Evolutionary conservation across 2,888 invertebrate species (phyloP).

Genomic region (Synanthedon tipuliformis): DNA sequence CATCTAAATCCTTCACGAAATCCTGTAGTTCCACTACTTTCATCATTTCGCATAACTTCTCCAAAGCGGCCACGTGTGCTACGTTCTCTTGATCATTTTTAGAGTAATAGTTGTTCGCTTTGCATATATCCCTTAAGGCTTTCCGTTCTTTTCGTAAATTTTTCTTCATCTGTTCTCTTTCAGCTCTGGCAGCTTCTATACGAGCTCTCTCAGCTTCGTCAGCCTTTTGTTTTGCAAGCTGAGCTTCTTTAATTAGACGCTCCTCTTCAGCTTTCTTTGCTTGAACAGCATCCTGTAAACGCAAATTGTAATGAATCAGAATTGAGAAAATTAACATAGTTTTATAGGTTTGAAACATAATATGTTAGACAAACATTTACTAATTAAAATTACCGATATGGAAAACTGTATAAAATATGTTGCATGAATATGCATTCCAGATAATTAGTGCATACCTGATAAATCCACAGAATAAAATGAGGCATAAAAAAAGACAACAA

Average conservation of each 20-base stretch:
- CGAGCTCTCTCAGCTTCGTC: slow-evolving; percentile 86
- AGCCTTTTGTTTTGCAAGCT: slow-evolving; percentile 79
- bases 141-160: slow-evolving; percentile 90
- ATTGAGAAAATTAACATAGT: neutral
- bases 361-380: no score
- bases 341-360: no score
- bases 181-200: slow-evolving; percentile 84
- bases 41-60: slow-evolving; percentile 88
- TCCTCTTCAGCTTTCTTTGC: slow-evolving; percentile 88
- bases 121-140: slow-evolving; percentile 80
- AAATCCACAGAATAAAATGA: no score
- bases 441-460: no score
- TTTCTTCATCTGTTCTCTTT: slow-evolving; percentile 87
- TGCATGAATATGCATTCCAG: no score
- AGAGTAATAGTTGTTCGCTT: slow-evolving; percentile 84
- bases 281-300: slow-evolving; percentile 77
- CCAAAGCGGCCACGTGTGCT: slow-evolving; percentile 89
- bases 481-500: no score
- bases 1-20: slow-evolving; percentile 77
- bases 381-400: no score
- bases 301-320: neutral
- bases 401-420: no score
- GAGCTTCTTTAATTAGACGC: slow-evolving; percentile 77
- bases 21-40: slow-evolving; percentile 79
- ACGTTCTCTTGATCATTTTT: slow-evolving; percentile 78